Conservation (phyloP, 1,140 invertebrate genomes). For the Phthorimaea operculella region DNA sequence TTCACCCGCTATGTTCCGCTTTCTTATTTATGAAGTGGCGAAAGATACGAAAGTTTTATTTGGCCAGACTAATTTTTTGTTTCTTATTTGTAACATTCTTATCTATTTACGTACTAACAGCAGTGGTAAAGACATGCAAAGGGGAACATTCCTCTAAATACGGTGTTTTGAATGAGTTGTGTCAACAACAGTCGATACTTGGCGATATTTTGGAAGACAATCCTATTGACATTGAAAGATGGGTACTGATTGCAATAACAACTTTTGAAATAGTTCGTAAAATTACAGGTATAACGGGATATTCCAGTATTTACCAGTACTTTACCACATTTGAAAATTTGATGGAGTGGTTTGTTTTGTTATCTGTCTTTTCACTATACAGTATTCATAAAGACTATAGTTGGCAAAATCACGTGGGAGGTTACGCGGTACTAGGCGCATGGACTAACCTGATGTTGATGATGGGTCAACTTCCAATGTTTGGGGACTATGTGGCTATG, state of each 20-base stretch:
- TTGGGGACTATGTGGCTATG: slow-evolving; percentile 76
- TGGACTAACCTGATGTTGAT: slow-evolving; percentile 76
- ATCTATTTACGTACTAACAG: slow-evolving; percentile 70
- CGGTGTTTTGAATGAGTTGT: slow-evolving; percentile 59
- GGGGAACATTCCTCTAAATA: slow-evolving; percentile 54
- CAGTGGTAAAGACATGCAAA: slow-evolving; percentile 61
- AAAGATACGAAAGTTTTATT: slow-evolving; percentile 74
- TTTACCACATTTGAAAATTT: slow-evolving; percentile 73
- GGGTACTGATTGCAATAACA: slow-evolving; percentile 65
- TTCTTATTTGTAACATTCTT: slow-evolving; percentile 71
- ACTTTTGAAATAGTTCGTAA: slow-evolving; percentile 70
- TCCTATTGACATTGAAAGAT: slow-evolving; percentile 70
- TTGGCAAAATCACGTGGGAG: slow-evolving; percentile 74
- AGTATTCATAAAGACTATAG: slow-evolving; percentile 62
- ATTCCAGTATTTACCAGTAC: slow-evolving; percentile 70
- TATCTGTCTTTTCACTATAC: slow-evolving; percentile 69
- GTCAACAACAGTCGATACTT: slow-evolving; percentile 62
- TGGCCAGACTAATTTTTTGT: slow-evolving; percentile 71
- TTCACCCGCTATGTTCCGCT: slow-evolving; percentile 72
- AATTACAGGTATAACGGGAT: slow-evolving; percentile 69
- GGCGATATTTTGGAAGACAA: slow-evolving; percentile 64
- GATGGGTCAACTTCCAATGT: slow-evolving; percentile 74
- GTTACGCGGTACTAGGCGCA: slow-evolving; percentile 72
- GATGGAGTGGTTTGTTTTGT: slow-evolving; percentile 70
- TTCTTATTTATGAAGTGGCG: slow-evolving; percentile 75